Evolutionary conservation across 2,888 invertebrate genomes (phyloP).

Genomic region (Eupithecia pulchellata): DNA sequence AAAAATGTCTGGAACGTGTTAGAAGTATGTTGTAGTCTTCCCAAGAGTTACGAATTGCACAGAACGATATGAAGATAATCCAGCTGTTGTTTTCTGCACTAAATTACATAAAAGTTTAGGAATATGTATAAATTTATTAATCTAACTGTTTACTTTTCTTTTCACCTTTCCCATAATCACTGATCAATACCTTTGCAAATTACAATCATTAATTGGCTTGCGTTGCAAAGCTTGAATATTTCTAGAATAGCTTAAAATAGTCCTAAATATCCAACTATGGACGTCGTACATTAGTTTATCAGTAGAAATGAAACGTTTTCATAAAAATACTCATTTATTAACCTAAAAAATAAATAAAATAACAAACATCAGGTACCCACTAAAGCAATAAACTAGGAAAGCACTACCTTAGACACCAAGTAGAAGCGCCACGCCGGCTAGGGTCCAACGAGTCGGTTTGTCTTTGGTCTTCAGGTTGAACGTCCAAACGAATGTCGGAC

Average conservation of each 20-base stretch:
- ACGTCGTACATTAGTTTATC: background rate
- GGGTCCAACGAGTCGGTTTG: conserved; percentile 95
- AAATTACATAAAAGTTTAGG: conserved; percentile 39
- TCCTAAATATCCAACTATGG: background rate
- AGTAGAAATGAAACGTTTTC: conserved; percentile 23
- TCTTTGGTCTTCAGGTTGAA: conserved; percentile 96
- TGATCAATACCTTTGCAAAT: background rate
- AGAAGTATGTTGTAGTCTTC: conserved; percentile 63
- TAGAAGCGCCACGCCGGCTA: conserved; percentile 96
- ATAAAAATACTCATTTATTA: conserved; percentile 24
- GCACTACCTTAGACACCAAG: conserved; percentile 88
- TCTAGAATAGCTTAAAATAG: background rate
- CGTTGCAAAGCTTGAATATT: no score
- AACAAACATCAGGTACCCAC: conserved; percentile 22
- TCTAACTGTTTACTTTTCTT: background rate
- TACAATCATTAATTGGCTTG: background rate
- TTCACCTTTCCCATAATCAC: background rate
- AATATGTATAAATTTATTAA: background rate
- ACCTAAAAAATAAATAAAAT: conserved; percentile 38
- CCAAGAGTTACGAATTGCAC: conserved; percentile 58
- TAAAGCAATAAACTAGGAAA: conserved; percentile 31
- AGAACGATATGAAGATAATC: conserved; percentile 43
- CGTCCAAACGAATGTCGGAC: conserved; percentile 97
- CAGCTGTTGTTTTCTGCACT: conserved; percentile 58
- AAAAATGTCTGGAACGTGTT: conserved; percentile 23